These are phyloP conservation scores for Xenopus petersii DNA, from an alignment of 2,797 vertebrate genomes.

Conservation along the genomic window DNA sequence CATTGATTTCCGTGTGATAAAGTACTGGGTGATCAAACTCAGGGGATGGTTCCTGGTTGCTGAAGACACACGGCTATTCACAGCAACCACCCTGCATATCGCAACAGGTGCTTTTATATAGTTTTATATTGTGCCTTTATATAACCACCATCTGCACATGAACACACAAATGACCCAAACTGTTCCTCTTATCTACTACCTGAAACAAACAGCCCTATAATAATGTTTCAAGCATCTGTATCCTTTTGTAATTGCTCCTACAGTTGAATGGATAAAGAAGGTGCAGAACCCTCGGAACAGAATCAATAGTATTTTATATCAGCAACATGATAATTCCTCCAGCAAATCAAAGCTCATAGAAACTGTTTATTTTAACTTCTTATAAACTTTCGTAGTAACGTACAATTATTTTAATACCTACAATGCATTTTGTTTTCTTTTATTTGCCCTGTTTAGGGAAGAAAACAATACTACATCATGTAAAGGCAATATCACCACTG, in stretches of 20 bases:
- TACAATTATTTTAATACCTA: too few relatives aligned
- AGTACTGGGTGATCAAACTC: background rate
- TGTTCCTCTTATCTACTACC: slow-evolving; percentile 15
- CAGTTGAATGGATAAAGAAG: background rate
- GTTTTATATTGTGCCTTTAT: slow-evolving; percentile 10
- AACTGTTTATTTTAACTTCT: too few relatives aligned
- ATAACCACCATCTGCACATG: slow-evolving; percentile 25
- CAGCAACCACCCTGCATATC: background rate
- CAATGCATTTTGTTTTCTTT: too few relatives aligned
- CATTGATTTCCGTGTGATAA: background rate
- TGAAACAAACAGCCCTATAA: background rate
- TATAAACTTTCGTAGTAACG: too few relatives aligned
- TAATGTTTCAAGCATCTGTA: background rate
- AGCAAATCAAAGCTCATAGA: too few relatives aligned
- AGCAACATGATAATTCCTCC: too few relatives aligned
- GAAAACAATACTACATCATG: too few relatives aligned
- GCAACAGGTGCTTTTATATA: background rate
- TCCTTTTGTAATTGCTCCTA: background rate
- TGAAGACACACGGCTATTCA: background rate
- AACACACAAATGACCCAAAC: slow-evolving; percentile 3
- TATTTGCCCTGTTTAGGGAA: too few relatives aligned
- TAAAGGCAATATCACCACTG: too few relatives aligned
- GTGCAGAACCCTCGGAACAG: too few relatives aligned
- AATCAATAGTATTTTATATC: too few relatives aligned
- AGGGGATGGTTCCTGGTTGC: slow-evolving; percentile 1